Evolutionary conservation across 2,113 vertebrate genomes (phyloP), one percentile per base, ranked within the genome.

Genomic region (Scalopus aquaticus): DNA sequence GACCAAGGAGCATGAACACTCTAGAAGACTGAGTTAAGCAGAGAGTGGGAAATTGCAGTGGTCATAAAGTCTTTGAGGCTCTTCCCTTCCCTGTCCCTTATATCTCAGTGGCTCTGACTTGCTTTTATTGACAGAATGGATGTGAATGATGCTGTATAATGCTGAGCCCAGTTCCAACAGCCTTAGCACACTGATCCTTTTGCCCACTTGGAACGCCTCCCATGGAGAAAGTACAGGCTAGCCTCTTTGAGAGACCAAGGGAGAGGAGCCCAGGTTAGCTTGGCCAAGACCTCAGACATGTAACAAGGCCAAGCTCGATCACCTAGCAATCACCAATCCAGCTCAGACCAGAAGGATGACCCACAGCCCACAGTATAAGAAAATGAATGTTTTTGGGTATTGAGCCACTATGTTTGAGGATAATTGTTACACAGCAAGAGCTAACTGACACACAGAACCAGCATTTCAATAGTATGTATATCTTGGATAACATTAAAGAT

Each of bases 401-500:
- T 60, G 44, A 87, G 46, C 1, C 30, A 58, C 62, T 62, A 78
- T 35, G 20, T 15, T 83, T 74, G 32, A 4, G 32, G 5, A 16
- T 19, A 54, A 69, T 39, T 80, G 28, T 73, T 84, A 79, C 32
- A 20, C 3, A 58, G 58, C 32, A 84, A 90, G 92, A 87, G 11
- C 44, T 76, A 76, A 91, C 70, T 24, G n/a, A 32, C 28, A n/a
- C 10, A n/a, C 7, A 77, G 15, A 58, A 69, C 6, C 37, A 62
- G 32, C 4, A 32, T 76, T 81, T 92, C 37, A 67, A 30, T 3
- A 64, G 44, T 16, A 60, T 15, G 0, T 17, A 2, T 24, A 65
- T 56, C 39, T 87, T 73, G 65, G 64, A 78, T 58, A 94, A 74
- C 60, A 73, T 5, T 51, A 95, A 92, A 97, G 2, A 88, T 49